Base-by-base conservation (phyloP, 30 jellyfish, hydroid and myxozoan species). In the Aurelia sp. region DNA sequence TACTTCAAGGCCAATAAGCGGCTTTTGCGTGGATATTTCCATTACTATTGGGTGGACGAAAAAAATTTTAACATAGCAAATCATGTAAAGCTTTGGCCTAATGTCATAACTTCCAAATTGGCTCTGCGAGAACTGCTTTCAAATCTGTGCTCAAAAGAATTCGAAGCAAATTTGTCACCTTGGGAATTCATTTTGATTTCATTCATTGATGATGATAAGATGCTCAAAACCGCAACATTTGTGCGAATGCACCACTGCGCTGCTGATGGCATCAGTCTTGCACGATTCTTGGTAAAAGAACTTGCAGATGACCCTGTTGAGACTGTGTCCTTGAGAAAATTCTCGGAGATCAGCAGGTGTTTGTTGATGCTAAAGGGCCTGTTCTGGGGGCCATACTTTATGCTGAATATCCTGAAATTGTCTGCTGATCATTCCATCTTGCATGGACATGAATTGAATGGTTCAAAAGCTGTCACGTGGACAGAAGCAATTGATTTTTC, bases 211-310 rank as follows among this genome's bases (percentile, higher is more conserved):
- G 88, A 91, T 18, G 50, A 47, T 40, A 90, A 81, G 38, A 67
- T 41, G 16, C 12, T 40, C 12, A 84, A 69, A 82, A 80, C 98
- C 13, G 98, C 90, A 4, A 10, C 79, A 33, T 77, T 78, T 8
- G 65, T 86, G 51, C 81, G 98, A 33, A 63, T 75, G 67, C 94
- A 90, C 44, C 98, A 92, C 67, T 82, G 96, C 82, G 61, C 86
- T 20, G 96, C 98, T 2, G 98, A 92, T 68, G 98, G 98, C 27
- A 62, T 89, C 10, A 77, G 97, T 21, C 57, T 92, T 15, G 96
- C 90, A 48, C 41, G 84, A 6, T 86, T 75, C 73, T 63, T 92
- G 18, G 69, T 63, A 13, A 31, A 81, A 80, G 93, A 72, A 67
- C 85, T 86, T 53, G 62, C 96, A 7, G 97, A 87, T 50, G 24